Evolutionary conservation across 2,888 invertebrate species (phyloP).

Genomic region (Sympetrum striolatum): DNA sequence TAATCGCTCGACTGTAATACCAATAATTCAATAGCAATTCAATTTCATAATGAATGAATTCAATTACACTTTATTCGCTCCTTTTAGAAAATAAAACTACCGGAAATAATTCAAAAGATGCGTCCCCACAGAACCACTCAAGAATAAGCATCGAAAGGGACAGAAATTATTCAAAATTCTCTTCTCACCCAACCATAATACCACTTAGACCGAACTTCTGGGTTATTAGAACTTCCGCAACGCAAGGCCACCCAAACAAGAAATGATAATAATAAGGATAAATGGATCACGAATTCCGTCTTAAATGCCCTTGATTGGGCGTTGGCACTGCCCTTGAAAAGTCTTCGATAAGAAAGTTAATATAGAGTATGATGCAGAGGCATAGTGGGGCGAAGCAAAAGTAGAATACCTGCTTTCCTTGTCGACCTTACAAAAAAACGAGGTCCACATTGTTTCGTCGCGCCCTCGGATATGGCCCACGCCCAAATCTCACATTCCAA

Average conservation of each 20-base stretch:
- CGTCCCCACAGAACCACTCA: too few species aligned
- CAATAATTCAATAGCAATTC: too few species aligned
- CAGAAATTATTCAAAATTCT: too few species aligned
- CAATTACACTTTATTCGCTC: too few species aligned
- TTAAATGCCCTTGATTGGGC: not conserved
- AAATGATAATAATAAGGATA: not conserved
- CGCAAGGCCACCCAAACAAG: not conserved
- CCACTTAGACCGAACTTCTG: too few species aligned
- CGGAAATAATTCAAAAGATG: too few species aligned
- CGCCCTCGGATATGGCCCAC: not conserved
- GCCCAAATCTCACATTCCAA: not conserved
- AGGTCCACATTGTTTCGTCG: not conserved
- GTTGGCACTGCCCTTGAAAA: not conserved
- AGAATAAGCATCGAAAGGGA: too few species aligned
- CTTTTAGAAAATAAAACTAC: too few species aligned
- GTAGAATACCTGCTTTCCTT: not conserved
- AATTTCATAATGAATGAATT: too few species aligned
- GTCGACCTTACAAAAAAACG: not conserved
- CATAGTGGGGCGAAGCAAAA: not conserved
- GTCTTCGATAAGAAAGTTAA: not conserved
- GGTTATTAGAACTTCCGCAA: not conserved
- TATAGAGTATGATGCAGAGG: not conserved
- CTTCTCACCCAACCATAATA: too few species aligned
- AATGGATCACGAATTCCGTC: not conserved
- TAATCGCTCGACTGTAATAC: too few species aligned